Conservation (phyloP, 2,113 vertebrate genomes). For the Manacus vitellinus region DNA sequence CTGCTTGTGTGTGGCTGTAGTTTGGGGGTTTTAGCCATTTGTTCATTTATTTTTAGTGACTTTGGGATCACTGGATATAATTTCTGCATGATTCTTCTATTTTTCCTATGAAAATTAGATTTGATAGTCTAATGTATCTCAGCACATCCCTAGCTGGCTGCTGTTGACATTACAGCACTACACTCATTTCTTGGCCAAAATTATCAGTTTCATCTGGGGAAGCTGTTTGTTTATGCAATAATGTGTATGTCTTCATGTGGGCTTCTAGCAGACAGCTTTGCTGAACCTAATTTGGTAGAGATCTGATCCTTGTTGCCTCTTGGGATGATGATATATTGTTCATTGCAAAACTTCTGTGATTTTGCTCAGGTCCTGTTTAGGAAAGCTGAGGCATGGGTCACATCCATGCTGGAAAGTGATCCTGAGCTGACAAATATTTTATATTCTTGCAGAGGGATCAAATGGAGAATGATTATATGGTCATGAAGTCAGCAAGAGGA, state of each 20-base stretch:
- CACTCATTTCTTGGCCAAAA: not conserved
- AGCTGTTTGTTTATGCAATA: not conserved
- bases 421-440: not conserved
- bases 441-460: not conserved
- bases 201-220: not conserved
- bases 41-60: not conserved
- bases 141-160: not conserved
- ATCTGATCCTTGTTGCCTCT: not conserved
- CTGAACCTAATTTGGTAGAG: not conserved
- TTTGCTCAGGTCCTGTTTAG: not conserved
- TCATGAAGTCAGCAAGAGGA: not conserved
- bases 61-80: not conserved
- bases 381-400: not conserved
- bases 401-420: not conserved
- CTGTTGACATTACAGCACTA: not conserved
- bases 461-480: not conserved
- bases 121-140: not conserved
- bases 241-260: not conserved
- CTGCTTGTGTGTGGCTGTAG: not conserved
- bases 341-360: not conserved
- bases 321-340: not conserved
- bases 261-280: not conserved
- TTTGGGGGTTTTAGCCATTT: not conserved
- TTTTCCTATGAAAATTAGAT: not conserved
- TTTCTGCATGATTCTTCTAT: not conserved